A percentile compares a stretch with the other conserved stretches of the same genome.
Conservation (phyloP, 2,797 vertebrate species). For the Sandelia bainsii region DNA sequence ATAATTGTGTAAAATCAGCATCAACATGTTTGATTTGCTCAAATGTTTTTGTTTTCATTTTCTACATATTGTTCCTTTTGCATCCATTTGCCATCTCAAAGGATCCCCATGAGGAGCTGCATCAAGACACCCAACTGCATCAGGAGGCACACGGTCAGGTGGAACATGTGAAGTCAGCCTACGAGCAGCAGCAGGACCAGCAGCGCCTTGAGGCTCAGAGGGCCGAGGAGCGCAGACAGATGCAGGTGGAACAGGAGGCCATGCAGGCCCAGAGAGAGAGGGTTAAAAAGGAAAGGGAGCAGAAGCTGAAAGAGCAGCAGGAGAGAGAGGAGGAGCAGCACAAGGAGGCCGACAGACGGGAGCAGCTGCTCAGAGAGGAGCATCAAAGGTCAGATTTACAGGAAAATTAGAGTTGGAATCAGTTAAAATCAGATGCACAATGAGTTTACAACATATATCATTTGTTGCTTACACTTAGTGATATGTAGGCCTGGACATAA, state of each 20-base stretch:
- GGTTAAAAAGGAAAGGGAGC: conserved; percentile 83
- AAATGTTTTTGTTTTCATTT: too few relatives aligned
- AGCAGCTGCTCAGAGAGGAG: conserved; percentile 80
- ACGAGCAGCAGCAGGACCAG: conserved; percentile 93
- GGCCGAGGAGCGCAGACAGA: conserved; percentile 84
- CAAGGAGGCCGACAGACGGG: conserved; percentile 81
- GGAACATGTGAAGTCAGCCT: conserved; percentile 80
- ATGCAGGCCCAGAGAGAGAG: conserved; percentile 85
- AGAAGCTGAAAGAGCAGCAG: conserved; percentile 84
- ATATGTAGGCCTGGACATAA: too few relatives aligned
- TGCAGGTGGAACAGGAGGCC: conserved; percentile 86
- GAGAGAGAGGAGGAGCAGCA: conserved; percentile 84
- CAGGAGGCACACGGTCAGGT: conserved; percentile 41
- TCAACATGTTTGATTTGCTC: background rate
- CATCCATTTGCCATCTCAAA: conserved; percentile 13
- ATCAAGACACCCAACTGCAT: conserved; percentile 27
- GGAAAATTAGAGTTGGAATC: background rate
- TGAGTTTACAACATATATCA: background rate
- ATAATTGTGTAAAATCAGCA: conserved; percentile 8
- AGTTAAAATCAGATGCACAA: background rate
- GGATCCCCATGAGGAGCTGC: conserved; percentile 37
- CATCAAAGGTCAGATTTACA: conserved; percentile 79
- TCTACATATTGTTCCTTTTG: background rate
- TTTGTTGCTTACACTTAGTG: background rate
- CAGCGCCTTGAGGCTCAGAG: conserved; percentile 86